Evolutionary conservation across 1,140 invertebrate genomes (phyloP).

Genomic region (Diprion similis): DNA sequence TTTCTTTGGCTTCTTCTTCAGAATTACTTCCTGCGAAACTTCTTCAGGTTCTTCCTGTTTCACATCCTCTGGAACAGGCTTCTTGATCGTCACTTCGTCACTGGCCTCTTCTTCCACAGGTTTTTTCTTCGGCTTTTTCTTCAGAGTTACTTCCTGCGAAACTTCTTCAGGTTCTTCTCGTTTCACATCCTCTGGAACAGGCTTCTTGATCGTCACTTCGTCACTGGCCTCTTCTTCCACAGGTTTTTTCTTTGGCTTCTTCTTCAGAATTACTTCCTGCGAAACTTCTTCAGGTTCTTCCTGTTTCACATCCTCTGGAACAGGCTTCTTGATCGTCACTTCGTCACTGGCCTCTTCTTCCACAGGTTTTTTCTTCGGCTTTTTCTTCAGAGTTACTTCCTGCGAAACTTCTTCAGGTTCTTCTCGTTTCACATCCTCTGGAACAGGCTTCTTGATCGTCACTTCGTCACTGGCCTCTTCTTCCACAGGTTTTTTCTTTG

Average conservation of each 20-base stretch:
- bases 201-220: slow-evolving; percentile 32
- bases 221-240: slow-evolving; percentile 33
- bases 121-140: slow-evolving; percentile 54
- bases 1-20: slow-evolving; percentile 41
- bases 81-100: slow-evolving; percentile 43
- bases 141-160: slow-evolving; percentile 40
- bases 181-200: slow-evolving; percentile 15
- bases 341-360: slow-evolving; percentile 42
- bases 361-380: slow-evolving; percentile 33
- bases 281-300: slow-evolving; percentile 27
- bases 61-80: slow-evolving; percentile 33
- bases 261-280: slow-evolving; percentile 26
- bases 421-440: slow-evolving; percentile 41
- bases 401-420: slow-evolving; percentile 49
- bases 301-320: slow-evolving; percentile 23
- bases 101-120: slow-evolving; percentile 33
- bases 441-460: slow-evolving; percentile 39
- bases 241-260: slow-evolving; percentile 27
- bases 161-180: slow-evolving; percentile 36
- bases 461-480: slow-evolving; percentile 42
- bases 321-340: slow-evolving; percentile 28
- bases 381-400: slow-evolving; percentile 38
- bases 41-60: slow-evolving; percentile 27
- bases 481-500: slow-evolving; percentile 44
- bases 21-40: slow-evolving; percentile 29